Evolutionary conservation across 1,140 invertebrate genomes (phyloP).

Genomic region (Neocloeon triangulifer): DNA sequence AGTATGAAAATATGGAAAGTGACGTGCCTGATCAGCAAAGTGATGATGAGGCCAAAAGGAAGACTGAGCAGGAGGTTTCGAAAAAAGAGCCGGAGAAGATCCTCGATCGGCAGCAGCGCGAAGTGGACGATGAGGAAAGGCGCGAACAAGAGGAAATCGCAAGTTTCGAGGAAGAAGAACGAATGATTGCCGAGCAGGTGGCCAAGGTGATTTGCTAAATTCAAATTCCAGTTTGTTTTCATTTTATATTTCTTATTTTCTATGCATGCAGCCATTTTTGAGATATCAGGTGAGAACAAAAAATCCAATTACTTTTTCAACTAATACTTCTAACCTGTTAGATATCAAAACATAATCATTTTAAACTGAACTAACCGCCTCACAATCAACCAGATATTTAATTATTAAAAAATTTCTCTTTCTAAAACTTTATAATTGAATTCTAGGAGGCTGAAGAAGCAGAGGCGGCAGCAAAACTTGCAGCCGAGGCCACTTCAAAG

Average conservation of each 20-base stretch:
- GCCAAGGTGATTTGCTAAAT: too few relatives aligned
- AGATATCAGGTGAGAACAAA: too few relatives aligned
- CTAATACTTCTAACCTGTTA: too few relatives aligned
- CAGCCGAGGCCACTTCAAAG: background rate
- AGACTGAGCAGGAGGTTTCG: slow-evolving; percentile 14
- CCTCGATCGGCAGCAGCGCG: slow-evolving; percentile 6
- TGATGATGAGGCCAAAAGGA: slow-evolving; percentile 12
- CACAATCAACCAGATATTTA: too few relatives aligned
- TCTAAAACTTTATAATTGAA: too few relatives aligned
- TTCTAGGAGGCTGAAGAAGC: background rate
- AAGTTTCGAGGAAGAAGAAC: slow-evolving; percentile 24
- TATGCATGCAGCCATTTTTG: too few relatives aligned
- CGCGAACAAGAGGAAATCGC: slow-evolving; percentile 12
- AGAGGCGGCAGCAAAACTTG: background rate
- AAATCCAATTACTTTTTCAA: too few relatives aligned
- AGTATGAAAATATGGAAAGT: slow-evolving; percentile 15
- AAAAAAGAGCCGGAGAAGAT: slow-evolving; percentile 8
- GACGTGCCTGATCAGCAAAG: slow-evolving; percentile 12
- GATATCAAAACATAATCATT: too few relatives aligned
- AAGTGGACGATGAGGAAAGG: slow-evolving; percentile 10
- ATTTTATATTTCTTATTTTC: too few relatives aligned
- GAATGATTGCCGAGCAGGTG: slow-evolving; percentile 21
- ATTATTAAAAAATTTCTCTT: too few relatives aligned
- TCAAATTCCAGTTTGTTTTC: too few relatives aligned
- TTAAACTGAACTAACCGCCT: too few relatives aligned